Conservation (phyloP, 2,113 vertebrate genomes). For the Pseudorectes ferrugineus region DNA sequence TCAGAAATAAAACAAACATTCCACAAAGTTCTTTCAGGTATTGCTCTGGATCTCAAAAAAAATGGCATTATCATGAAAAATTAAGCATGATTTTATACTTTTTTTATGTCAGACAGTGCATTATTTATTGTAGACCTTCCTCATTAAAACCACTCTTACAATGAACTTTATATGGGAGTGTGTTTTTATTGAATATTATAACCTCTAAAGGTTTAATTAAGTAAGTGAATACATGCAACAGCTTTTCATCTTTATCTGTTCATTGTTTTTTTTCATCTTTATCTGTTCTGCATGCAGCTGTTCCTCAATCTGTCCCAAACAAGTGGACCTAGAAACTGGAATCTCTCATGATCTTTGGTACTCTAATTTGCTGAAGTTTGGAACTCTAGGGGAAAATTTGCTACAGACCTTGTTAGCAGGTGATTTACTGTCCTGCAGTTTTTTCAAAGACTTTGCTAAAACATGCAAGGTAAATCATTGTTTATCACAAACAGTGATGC, state of each 20-base stretch:
- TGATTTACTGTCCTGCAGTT: slow-evolving; percentile 41
- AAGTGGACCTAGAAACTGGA: neutral
- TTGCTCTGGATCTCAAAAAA: neutral
- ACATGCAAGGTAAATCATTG: neutral
- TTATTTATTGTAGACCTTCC: neutral
- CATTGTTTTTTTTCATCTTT: neutral
- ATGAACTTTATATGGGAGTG: neutral
- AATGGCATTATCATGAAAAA: neutral
- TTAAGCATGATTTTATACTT: neutral
- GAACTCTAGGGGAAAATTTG: neutral
- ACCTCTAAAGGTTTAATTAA: neutral
- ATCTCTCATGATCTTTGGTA: neutral
- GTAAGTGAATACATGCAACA: neutral
- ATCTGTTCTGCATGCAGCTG: neutral
- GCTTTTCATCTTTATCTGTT: neutral
- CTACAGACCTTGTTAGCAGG: neutral
- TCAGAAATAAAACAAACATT: neutral
- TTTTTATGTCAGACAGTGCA: neutral
- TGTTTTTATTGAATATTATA: neutral
- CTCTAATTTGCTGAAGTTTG: neutral
- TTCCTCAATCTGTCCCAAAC: neutral
- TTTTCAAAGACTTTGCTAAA: slow-evolving; percentile 33
- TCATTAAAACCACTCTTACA: neutral
- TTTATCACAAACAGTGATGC: slow-evolving; percentile 28
- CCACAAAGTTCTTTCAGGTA: neutral